Percentiles rank a stretch among this genome's conserved stretches.
Evolutionary conservation across 2,113 vertebrate species (phyloP).

Genomic region (Tauraco erythrolophus): DNA sequence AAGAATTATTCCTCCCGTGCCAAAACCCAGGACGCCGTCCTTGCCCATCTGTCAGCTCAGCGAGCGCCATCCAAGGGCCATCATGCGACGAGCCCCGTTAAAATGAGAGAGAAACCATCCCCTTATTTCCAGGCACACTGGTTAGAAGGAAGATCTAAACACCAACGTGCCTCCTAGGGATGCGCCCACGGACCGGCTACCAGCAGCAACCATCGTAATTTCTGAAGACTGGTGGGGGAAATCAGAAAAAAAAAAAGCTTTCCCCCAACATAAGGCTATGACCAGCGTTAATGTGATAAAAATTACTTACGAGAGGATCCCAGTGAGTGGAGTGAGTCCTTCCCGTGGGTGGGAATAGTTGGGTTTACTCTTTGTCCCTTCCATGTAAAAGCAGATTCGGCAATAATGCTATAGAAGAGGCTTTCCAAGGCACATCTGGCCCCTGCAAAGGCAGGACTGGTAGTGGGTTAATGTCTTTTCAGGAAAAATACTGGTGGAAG

Average conservation of each 20-base stretch:
- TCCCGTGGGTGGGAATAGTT: neutral
- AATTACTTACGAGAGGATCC: neutral
- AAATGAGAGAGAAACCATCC: neutral
- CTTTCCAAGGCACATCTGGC: neutral
- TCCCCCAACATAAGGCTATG: neutral
- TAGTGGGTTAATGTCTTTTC: rapidly evolving
- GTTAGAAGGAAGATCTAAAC: neutral
- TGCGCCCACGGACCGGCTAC: neutral
- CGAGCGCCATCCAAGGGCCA: neutral
- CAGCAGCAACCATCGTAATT: neutral
- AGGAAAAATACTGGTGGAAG: neutral
- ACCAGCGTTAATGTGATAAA: neutral
- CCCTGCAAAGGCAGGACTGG: neutral
- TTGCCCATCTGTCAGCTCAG: neutral
- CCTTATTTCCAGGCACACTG: neutral
- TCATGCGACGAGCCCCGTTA: neutral
- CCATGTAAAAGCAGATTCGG: neutral
- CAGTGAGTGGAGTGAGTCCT: neutral
- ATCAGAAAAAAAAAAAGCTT: neutral
- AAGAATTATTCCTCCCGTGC: neutral
- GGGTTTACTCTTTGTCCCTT: neutral
- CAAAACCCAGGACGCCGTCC: neutral
- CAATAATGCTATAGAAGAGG: neutral
- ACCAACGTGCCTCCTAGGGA: neutral
- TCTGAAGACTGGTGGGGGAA: neutral